Evolutionary conservation across 2,888 invertebrate genomes (phyloP), one percentile per base, ranked within the genome.

Genomic region (Ommatoiulus sabulosus): DNA sequence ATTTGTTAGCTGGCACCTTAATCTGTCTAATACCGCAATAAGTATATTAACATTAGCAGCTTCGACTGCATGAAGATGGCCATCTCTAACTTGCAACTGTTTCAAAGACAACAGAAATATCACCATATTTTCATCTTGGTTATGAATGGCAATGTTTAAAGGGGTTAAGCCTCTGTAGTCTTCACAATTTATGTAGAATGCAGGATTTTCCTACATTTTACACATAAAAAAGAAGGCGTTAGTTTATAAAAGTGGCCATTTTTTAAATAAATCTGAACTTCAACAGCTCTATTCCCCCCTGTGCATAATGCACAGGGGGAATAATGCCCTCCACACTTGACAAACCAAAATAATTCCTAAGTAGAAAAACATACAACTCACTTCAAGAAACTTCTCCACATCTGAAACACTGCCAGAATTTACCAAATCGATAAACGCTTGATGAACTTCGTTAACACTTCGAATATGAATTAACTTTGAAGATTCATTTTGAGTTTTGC

Each of bases 401-500:
- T 84, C 84, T 12, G 44, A 44, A 44, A 84, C 84, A 35, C 24
- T 44, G 6, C 84, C 84, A 43, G 84, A 84, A 10, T 84, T 44
- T 17, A 84, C 84, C 84, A 84, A 84, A 84, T 84, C 84, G 84
- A 84, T 44, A 84, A 84, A 84, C 12, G 84, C 12, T 84, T 84
- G 84, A 17, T 84, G 43, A 84, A 35, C 17, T 84, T 84, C 84
- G 35, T 43, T 1, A 35, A 84, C 44, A 43, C 17, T 35, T 17
- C 43, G 84, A 15, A 84, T 84, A 35, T 44, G 84, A 5, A 63
- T n/a, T 5, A 63, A 63, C n/a, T 63, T 63, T 5, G 63, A 63
- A n/a, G 63, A 63, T 63, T 63, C n/a, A n/a, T n/a, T 63, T 1
- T n/a, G 17, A n/a, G n/a, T 10, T 63, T 63, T 63, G 63, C n/a